These are phyloP conservation scores for Acinonyx jubatus DNA, from an alignment of 2,113 vertebrate species.

Conservation along the genomic window DNA sequence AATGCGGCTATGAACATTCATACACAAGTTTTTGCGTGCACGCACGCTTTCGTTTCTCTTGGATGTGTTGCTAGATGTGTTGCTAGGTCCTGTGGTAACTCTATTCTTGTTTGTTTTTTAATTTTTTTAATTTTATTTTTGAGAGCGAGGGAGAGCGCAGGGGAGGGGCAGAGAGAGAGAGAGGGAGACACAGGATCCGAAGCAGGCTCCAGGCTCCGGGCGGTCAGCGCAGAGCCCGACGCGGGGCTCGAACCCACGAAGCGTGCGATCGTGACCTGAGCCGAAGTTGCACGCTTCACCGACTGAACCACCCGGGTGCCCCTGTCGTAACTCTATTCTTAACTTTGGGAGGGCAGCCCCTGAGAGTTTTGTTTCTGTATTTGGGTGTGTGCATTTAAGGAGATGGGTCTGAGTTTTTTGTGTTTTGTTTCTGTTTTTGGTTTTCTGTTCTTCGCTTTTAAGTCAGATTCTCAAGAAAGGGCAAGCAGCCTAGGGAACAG, in stretches of 20 bases:
- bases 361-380: not conserved
- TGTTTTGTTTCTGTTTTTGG: not conserved
- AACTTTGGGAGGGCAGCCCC: not conserved
- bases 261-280: no score
- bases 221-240: no score
- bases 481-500: not conserved
- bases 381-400: not conserved
- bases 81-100: fast-evolving
- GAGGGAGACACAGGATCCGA: no score
- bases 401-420: not conserved
- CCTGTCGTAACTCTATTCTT: fast-evolving
- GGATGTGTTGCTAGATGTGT: not conserved
- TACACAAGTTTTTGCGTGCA: not conserved
- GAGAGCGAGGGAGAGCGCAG: no score
- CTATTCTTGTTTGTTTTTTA: not conserved
- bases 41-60: not conserved
- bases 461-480: not conserved
- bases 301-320: no score
- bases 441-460: not conserved
- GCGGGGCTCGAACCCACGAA: no score
- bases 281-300: no score
- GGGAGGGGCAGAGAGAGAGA: no score
- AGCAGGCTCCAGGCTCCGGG: no score
- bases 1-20: not conserved
- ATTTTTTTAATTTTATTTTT: no score